phyloP scores from a whole-genome alignment of 2,113 vertebrate species.

The Bubo blakistoni region DNA sequence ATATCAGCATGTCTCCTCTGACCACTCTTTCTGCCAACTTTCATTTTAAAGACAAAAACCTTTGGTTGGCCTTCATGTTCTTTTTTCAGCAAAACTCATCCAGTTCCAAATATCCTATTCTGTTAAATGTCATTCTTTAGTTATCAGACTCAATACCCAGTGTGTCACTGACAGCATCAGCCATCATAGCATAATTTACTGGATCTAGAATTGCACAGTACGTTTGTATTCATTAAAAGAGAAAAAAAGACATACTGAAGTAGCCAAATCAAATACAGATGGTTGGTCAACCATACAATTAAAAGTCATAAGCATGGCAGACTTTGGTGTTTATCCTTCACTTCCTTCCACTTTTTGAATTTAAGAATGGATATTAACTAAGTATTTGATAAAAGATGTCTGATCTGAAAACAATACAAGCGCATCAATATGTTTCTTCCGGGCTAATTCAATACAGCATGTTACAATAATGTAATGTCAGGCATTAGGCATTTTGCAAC shows the following conservation, averaged over 20 bases:
- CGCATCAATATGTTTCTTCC: not conserved
- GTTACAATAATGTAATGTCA: not conserved
- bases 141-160: not conserved
- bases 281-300: not conserved
- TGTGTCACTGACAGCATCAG: slow-evolving; percentile 11
- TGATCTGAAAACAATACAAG: not conserved
- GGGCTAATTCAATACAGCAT: not conserved
- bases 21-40: not conserved
- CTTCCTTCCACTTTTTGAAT: not conserved
- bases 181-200: slow-evolving; percentile 6
- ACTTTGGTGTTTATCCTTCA: not conserved
- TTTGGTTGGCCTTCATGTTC: not conserved
- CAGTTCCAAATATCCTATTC: not conserved
- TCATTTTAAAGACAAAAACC: not conserved
- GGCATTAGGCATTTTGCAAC: not conserved
- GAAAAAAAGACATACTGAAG: not conserved
- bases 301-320: not conserved
- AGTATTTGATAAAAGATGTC: not conserved
- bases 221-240: slow-evolving; percentile 36
- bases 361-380: not conserved
- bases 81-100: slow-evolving; percentile 9
- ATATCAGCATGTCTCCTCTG: not conserved
- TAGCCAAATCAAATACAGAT: slow-evolving; percentile 24
- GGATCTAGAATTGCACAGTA: not conserved
- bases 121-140: slow-evolving; percentile 14